Evolutionary conservation across 1,140 invertebrate genomes (phyloP), one percentile per base, ranked within the genome.

Genomic region (Anastrepha obliqua): DNA sequence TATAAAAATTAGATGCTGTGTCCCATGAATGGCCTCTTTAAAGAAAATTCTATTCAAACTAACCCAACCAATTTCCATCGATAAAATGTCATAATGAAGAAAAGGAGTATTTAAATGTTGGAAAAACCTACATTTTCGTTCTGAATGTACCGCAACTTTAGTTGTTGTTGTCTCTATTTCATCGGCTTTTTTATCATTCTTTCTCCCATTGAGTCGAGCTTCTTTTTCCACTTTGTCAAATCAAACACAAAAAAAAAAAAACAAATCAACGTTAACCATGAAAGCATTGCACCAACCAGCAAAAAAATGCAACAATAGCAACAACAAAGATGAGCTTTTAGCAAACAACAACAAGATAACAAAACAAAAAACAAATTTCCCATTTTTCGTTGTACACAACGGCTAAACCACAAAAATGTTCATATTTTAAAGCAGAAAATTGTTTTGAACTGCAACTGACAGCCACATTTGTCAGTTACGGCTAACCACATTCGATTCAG

Each of bases 381-480:
- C 58, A 67, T 64, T 47, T 87, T 58, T 85, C 15, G 9, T 4
- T 60, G 11, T 29, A 58, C 29, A 51, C 65, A 81, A 87, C 15
- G 11, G 42, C 44, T 17, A 29, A 87, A 85, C 55, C 42, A 62
- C 59, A 85, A 59, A 87, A 85, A 87, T 58, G 70, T 29, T 74
- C 87, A 87, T 51, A 87, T 85, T 64, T 64, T 55, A 59, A 47
- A 47, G 64, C 85, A 86, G 81, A 88, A 88, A 67, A 86, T 67
- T 86, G 85, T 88, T 85, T 88, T 85, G 81, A 85, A 88, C 87
- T 88, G 87, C 74, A 88, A 88, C 81, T 88, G 87, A 88, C 87
- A 88, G 85, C 64, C 81, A 88, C 87, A 88, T 88, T 88, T 88
- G 87, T 88, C 87, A 88, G 87, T 88, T 88, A 88, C 64, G 81